A percentile compares a stretch with the other conserved stretches of the same genome.
Conservation (phyloP, 2,888 invertebrate genomes). For the Drosophila antonietae region DNA sequence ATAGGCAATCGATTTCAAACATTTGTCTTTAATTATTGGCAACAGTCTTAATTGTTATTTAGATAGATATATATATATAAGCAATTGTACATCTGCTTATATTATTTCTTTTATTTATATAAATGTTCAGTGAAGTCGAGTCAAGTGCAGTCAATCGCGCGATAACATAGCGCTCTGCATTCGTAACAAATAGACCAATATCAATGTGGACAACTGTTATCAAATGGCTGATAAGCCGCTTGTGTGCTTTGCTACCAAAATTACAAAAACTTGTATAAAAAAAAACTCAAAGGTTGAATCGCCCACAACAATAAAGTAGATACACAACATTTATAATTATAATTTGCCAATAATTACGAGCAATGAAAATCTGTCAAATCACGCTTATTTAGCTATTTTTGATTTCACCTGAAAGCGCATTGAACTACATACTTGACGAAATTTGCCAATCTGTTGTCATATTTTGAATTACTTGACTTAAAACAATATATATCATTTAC, state of each 20-base stretch:
- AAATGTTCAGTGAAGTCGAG: neutral
- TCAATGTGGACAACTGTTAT: conserved; percentile 18
- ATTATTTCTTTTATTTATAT: neutral
- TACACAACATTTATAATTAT: neutral
- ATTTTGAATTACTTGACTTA: neutral
- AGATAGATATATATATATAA: neutral
- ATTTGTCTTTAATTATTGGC: no score
- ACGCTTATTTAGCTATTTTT: conserved; percentile 36
- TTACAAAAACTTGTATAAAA: neutral
- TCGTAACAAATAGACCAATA: neutral
- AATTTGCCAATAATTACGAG: neutral
- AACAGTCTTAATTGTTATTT: no score
- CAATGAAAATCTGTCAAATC: conserved; percentile 17
- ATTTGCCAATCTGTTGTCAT: neutral
- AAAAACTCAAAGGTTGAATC: neutral
- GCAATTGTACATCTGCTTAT: neutral
- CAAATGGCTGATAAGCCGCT: conserved; percentile 30
- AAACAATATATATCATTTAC: neutral
- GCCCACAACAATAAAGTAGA: neutral
- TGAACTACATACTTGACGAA: conserved; percentile 30
- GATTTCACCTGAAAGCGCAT: conserved; percentile 11
- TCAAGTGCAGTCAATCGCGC: no score
- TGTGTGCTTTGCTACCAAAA: neutral
- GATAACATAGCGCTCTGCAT: neutral
- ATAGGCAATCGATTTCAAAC: neutral